These are phyloP conservation scores for Leptopilina myrica DNA, from an alignment of 2,888 invertebrate species.

Conservation along the genomic window DNA sequence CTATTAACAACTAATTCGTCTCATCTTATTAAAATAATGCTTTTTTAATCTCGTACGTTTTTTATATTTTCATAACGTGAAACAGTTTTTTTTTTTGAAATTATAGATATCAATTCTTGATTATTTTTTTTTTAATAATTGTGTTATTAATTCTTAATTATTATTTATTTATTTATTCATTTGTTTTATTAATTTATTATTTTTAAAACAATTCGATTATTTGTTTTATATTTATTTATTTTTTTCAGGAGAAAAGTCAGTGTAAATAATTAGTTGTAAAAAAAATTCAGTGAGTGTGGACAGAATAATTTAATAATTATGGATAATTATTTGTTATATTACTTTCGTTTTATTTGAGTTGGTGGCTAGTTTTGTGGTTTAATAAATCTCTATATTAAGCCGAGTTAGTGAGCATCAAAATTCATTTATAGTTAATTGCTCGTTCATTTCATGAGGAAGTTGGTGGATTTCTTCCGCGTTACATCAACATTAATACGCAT, in stretches of 20 bases:
- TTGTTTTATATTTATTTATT: too few species aligned
- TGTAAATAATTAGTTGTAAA: too few species aligned
- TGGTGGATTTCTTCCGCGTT: slow-evolving; percentile 21
- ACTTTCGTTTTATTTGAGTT: too few species aligned
- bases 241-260: too few species aligned
- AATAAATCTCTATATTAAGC: slow-evolving; percentile 13
- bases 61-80: too few species aligned
- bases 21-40: too few species aligned
- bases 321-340: too few species aligned
- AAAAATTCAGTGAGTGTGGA: neutral
- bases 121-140: neutral
- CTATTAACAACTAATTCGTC: too few species aligned
- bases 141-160: too few species aligned
- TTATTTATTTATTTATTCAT: too few species aligned
- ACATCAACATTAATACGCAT: slow-evolving; percentile 23
- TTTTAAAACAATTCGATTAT: too few species aligned
- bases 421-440: slow-evolving; percentile 15
- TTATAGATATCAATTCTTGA: neutral
- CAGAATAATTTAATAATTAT: slow-evolving; percentile 23
- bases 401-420: slow-evolving; percentile 14
- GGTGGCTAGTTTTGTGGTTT: slow-evolving; percentile 5
- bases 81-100: neutral
- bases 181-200: too few species aligned
- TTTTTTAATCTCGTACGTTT: neutral
- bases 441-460: slow-evolving; percentile 31